phyloP scores from a whole-genome alignment of 2,113 vertebrate species.

The Leucopsar rothschildi region DNA sequence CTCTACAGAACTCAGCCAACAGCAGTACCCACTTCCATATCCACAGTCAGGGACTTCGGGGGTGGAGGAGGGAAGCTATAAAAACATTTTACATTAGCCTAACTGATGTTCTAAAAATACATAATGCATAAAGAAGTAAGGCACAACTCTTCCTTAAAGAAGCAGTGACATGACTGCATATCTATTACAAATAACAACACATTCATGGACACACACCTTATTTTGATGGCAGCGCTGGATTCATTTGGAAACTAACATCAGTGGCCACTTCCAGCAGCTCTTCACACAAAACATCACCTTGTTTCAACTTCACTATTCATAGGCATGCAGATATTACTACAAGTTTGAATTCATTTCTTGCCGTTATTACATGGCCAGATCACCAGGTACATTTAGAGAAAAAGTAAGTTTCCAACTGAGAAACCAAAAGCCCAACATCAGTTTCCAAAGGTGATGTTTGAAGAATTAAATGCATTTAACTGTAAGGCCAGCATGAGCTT shows the following conservation, averaged over 20 bases:
- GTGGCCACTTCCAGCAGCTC: background rate
- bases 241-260: background rate
- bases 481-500: background rate
- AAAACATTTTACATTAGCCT: background rate
- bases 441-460: background rate
- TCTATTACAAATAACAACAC: background rate
- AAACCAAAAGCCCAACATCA: background rate
- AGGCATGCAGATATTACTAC: background rate
- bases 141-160: background rate
- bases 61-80: background rate
- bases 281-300: background rate
- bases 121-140: background rate
- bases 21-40: background rate
- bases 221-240: background rate
- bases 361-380: background rate
- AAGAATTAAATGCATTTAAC: background rate
- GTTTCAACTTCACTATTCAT: background rate
- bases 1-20: background rate
- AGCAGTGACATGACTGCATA: background rate
- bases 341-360: background rate
- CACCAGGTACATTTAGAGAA: background rate
- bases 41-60: background rate
- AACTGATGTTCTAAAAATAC: background rate
- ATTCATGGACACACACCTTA: accelerated
- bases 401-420: background rate